phyloP scores from a whole-genome alignment of 2,113 vertebrate species.

The Channa argus region DNA sequence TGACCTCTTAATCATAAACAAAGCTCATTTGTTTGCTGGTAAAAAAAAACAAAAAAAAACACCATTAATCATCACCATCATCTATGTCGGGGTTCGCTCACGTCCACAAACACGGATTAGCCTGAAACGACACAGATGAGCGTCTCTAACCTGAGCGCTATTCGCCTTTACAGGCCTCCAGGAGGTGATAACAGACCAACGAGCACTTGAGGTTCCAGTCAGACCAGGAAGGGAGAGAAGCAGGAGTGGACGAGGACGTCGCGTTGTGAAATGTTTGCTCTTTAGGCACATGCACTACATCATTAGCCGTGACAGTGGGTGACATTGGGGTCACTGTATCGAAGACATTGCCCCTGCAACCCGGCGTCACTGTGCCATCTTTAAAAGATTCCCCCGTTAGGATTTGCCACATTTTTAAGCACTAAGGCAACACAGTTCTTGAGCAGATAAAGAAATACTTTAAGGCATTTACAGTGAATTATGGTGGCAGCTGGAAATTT shows the following conservation, averaged over 20 bases:
- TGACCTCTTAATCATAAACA: not conserved
- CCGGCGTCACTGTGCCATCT: no score
- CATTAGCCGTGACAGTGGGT: not conserved
- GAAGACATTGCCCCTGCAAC: no score
- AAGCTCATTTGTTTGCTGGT: not conserved
- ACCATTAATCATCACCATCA: no score
- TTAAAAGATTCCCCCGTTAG: not conserved
- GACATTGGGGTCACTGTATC: not conserved
- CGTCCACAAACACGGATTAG: not conserved
- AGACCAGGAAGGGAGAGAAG: conserved; percentile 24
- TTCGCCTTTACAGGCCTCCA: conserved; percentile 48
- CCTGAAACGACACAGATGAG: not conserved
- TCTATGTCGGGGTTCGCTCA: not conserved
- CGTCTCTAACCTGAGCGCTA: conserved; percentile 14
- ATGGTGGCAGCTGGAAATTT: not conserved
- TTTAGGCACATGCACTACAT: not conserved
- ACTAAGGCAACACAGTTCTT: not conserved
- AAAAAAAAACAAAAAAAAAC: no score
- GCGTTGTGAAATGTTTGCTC: conserved; percentile 1
- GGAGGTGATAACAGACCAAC: conserved; percentile 27
- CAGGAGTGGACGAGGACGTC: not conserved
- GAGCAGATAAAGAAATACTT: not conserved
- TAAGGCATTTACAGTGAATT: not conserved
- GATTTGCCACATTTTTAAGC: not conserved
- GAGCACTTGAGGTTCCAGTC: conserved; percentile 49